Conservation (phyloP, 2,113 vertebrate genomes). For the Spermophilus dauricus region DNA sequence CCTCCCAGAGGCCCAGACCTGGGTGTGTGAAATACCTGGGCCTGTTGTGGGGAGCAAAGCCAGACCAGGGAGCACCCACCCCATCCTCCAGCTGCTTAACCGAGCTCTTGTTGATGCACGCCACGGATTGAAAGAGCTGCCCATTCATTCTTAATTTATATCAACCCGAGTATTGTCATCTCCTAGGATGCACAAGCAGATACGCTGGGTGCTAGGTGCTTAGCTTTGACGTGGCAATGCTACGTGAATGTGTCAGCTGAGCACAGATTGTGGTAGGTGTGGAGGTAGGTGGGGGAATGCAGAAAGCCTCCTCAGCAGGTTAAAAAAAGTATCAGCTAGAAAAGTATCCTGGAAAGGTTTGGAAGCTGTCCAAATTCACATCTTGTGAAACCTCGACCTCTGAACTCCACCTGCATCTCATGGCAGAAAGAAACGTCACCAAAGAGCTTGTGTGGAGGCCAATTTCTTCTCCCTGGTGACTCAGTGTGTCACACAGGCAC, state of each 20-base stretch:
- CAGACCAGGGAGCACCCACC: background rate
- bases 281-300: background rate
- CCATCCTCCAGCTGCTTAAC: background rate
- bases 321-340: background rate
- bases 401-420: background rate
- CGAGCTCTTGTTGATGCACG: background rate
- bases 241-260: background rate
- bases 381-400: background rate
- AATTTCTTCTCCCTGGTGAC: background rate
- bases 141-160: background rate
- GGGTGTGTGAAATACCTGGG: background rate
- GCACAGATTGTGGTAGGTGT: background rate
- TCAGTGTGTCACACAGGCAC: fast-evolving
- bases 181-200: background rate
- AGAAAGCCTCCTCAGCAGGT: background rate
- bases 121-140: background rate
- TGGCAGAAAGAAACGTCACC: background rate
- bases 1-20: background rate
- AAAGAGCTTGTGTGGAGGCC: background rate
- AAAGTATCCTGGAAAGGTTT: background rate
- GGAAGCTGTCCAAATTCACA: background rate
- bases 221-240: background rate
- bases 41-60: background rate
- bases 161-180: background rate
- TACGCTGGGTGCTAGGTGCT: background rate